A percentile compares a stretch with the other conserved stretches of the same genome.
These are phyloP conservation scores for Vesta saturnalis DNA, from an alignment of 2,888 invertebrate genomes.

Conservation along the genomic window DNA sequence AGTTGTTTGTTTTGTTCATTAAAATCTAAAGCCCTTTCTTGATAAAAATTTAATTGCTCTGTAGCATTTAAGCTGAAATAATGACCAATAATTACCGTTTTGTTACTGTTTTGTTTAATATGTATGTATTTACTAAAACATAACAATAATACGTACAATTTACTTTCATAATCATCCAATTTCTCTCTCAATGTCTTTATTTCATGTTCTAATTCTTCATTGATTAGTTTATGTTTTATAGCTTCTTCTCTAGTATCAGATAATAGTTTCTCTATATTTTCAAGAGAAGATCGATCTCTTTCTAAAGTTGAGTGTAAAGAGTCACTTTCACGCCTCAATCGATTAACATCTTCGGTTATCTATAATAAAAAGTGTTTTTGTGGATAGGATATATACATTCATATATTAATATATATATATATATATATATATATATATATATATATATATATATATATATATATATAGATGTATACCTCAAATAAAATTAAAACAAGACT, in stretches of 20 bases:
- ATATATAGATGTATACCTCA: background rate
- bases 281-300: constrained; percentile 63
- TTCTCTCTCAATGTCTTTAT: constrained; percentile 68
- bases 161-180: constrained; percentile 64
- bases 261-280: constrained; percentile 68
- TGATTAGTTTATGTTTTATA: constrained; percentile 69
- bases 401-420: background rate
- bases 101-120: too few relatives aligned
- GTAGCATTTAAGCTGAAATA: constrained; percentile 58
- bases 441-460: background rate
- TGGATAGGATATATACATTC: too few relatives aligned
- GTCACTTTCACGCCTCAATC: constrained; percentile 62
- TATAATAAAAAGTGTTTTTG: constrained; percentile 50
- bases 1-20: constrained; percentile 65
- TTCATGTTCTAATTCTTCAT: constrained; percentile 74
- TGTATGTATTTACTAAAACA: background rate
- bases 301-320: constrained; percentile 60
- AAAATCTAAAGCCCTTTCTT: constrained; percentile 66
- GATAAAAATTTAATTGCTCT: constrained; percentile 64
- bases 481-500: too few relatives aligned
- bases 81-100: too few relatives aligned
- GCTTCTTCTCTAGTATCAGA: constrained; percentile 68
- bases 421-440: too few relatives aligned
- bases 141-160: constrained; percentile 61
- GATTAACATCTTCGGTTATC: constrained; percentile 65